Evolutionary conservation across 2,888 invertebrate species (phyloP).

Genomic region (Anoplius nigerrimus): DNA sequence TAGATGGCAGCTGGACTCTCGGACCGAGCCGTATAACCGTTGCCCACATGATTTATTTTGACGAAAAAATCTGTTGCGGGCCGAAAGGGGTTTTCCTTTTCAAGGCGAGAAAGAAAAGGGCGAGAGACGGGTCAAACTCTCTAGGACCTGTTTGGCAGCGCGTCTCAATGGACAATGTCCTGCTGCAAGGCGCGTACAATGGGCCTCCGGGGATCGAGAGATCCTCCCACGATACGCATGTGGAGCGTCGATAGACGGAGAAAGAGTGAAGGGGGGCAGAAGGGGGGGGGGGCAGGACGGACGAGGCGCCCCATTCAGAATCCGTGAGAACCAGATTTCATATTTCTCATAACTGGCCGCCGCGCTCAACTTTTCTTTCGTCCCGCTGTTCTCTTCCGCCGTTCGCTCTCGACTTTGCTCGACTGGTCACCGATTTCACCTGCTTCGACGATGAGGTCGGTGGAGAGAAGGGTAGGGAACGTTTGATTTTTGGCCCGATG

Average conservation of each 20-base stretch:
- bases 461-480: too few species aligned
- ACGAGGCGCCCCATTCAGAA: slow-evolving; percentile 66
- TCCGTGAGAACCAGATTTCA: slow-evolving; percentile 75
- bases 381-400: slow-evolving; percentile 43
- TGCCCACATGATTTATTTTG: slow-evolving; percentile 73
- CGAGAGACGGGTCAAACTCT: slow-evolving; percentile 71
- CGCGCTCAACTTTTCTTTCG: slow-evolving; percentile 32
- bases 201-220: slow-evolving; percentile 69
- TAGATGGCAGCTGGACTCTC: slow-evolving; percentile 56
- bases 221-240: slow-evolving; percentile 78
- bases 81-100: slow-evolving; percentile 68
- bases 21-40: slow-evolving; percentile 65
- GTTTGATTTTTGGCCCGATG: too few species aligned
- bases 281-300: slow-evolving; percentile 25
- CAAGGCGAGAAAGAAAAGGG: slow-evolving; percentile 62
- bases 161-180: slow-evolving; percentile 74
- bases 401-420: slow-evolving; percentile 12
- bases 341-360: slow-evolving; percentile 73
- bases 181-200: slow-evolving; percentile 72
- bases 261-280: slow-evolving; percentile 14
- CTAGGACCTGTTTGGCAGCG: slow-evolving; percentile 68
- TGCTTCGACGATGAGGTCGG: slow-evolving; percentile 40
- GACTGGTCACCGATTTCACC: slow-evolving; percentile 56
- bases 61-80: slow-evolving; percentile 65
- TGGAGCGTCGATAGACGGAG: slow-evolving; percentile 63